Evolutionary conservation across 1,140 invertebrate genomes (phyloP).

Genomic region (Eurosta solidaginis): DNA sequence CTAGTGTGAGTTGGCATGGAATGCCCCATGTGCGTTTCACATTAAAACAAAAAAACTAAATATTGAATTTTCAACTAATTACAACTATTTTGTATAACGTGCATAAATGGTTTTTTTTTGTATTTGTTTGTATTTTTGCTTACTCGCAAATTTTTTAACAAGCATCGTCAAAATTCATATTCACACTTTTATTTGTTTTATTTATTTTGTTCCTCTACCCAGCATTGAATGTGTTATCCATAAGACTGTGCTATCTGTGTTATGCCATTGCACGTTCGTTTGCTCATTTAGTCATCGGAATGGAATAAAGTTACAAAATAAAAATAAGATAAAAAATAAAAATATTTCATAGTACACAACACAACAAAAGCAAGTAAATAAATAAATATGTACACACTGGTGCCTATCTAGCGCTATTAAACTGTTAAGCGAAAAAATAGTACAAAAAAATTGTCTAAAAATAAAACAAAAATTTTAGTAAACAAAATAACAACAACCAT

Average conservation of each 20-base stretch:
- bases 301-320: not conserved
- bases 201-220: not conserved
- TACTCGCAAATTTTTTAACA: not conserved
- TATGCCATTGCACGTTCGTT: not conserved
- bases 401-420: too few species aligned
- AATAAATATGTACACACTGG: too few species aligned
- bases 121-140: not conserved
- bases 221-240: too few species aligned
- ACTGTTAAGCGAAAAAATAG: too few species aligned
- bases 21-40: too few species aligned
- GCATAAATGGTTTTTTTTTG: not conserved
- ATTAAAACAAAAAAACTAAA: too few species aligned
- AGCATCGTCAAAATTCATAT: not conserved
- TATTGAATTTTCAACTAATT: slow-evolving; percentile 4
- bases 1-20: too few species aligned
- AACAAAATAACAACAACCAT: not conserved
- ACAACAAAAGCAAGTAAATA: not conserved
- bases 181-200: not conserved
- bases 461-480: not conserved
- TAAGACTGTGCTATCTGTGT: not conserved
- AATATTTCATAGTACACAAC: not conserved
- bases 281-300: not conserved
- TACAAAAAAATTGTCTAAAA: too few species aligned
- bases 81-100: not conserved
- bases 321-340: not conserved